Percentiles rank a stretch among this genome's conserved stretches.
These are phyloP conservation scores for Plodia interpunctella DNA, from an alignment of 1,140 invertebrate species.

Conservation along the genomic window DNA sequence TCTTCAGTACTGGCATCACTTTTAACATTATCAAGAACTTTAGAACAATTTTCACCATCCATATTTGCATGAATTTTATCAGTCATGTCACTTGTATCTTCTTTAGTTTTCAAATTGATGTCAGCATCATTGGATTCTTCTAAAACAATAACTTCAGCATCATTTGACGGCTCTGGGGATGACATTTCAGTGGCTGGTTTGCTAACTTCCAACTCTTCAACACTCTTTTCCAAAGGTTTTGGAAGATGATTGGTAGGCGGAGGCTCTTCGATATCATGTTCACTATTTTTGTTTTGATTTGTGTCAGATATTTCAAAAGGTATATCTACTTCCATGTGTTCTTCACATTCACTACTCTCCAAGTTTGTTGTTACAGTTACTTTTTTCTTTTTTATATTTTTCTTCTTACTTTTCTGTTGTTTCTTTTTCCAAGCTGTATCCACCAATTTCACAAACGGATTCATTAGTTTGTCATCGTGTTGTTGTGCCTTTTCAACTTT, in stretches of 20 bases:
- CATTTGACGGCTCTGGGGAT: neutral
- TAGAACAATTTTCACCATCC: neutral
- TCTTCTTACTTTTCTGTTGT: slow-evolving; percentile 49
- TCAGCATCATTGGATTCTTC: slow-evolving; percentile 26
- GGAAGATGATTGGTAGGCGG: neutral
- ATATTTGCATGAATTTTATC: neutral
- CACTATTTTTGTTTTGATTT: neutral
- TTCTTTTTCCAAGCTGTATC: slow-evolving; percentile 62
- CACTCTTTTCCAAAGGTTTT: slow-evolving; percentile 2
- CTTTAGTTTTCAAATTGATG: slow-evolving; percentile 8
- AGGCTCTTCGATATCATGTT: slow-evolving; percentile 5
- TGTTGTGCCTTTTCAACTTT: slow-evolving; percentile 26
- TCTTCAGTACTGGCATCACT: slow-evolving; percentile 15
- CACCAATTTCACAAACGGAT: slow-evolving; percentile 62
- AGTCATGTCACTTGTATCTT: neutral
- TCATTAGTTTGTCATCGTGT: slow-evolving; percentile 35
- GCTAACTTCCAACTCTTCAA: slow-evolving; percentile 9
- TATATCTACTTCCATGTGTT: slow-evolving; percentile 37
- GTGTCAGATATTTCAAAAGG: slow-evolving; percentile 7
- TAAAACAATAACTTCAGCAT: slow-evolving; percentile 17
- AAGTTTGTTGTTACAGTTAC: slow-evolving; percentile 1
- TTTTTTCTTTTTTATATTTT: slow-evolving; percentile 25
- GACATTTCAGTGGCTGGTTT: neutral
- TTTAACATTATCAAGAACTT: neutral
- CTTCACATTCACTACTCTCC: slow-evolving; percentile 8